Evolutionary conservation across 2,888 invertebrate species (phyloP).

Genomic region (Clitarchus hookeri): DNA sequence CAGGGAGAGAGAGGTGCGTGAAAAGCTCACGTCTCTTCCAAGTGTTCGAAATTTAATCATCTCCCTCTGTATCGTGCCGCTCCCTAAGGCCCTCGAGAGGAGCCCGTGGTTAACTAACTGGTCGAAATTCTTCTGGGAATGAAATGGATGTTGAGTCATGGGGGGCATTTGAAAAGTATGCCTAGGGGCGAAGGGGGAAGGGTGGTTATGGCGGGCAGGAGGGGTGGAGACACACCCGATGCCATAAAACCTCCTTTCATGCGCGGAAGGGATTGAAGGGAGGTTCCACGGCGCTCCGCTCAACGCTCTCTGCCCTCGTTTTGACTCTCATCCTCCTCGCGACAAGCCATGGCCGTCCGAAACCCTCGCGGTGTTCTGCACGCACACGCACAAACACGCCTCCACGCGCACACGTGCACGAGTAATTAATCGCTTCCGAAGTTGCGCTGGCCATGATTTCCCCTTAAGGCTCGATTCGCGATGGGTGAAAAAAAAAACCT

Average conservation of each 20-base stretch:
- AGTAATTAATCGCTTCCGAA: too few relatives aligned
- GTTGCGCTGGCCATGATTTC: too few relatives aligned
- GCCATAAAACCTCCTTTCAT: background rate
- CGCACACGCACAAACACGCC: too few relatives aligned
- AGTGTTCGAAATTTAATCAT: slow-evolving; percentile 9
- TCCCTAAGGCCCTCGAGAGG: background rate
- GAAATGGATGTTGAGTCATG: slow-evolving; percentile 7
- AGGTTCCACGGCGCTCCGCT: background rate
- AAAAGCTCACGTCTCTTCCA: background rate
- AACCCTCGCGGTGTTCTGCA: too few relatives aligned
- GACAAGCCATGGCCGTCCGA: too few relatives aligned
- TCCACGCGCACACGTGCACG: too few relatives aligned
- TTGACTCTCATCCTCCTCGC: too few relatives aligned
- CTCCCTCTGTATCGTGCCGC: background rate
- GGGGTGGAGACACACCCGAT: background rate
- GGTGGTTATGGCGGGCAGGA: background rate
- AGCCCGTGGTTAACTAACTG: background rate
- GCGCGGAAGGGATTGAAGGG: background rate
- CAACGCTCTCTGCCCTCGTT: background rate
- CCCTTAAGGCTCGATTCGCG: too few relatives aligned
- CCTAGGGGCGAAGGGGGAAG: background rate
- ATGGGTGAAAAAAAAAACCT: too few relatives aligned
- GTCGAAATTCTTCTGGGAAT: slow-evolving; percentile 5
- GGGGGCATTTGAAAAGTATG: background rate
- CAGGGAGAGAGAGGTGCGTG: background rate